Base-by-base conservation (phyloP, 2,797 vertebrate genomes). In the Alca torda region DNA sequence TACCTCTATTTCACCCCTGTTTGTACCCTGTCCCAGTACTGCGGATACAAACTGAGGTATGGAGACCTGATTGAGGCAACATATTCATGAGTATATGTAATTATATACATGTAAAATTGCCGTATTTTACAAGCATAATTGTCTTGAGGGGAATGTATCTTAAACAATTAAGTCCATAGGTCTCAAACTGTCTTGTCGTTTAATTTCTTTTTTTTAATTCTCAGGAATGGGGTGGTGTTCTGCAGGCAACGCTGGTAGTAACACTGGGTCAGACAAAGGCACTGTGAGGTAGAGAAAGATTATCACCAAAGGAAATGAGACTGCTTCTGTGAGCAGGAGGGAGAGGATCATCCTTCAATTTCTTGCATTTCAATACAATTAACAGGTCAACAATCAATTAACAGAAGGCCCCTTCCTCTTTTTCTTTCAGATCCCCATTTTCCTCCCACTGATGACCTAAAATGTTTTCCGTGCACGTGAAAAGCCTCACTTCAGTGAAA, bases 351-450 rank as follows among this genome's bases (percentile, higher is more conserved):
- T 82, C 56, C 73, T 86, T 82, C 80, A 70, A 57, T 84, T 87
- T 93, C 51, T 89, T 93, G 31, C 9, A 56, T 87, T 93, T 90
- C 81, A 50, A 16, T 73, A 57, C n/a, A 80, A 61, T 91, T 92
- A 88, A 50, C 60, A 64, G 30, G 39, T 68, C 70, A 91, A 60
- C 51, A 50, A 64, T 69, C 77, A 54, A 50, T 80, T 88, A 73
- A 74, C 11, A 63, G 48, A 16, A 93, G 10, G 8, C 81, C 53
- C 37, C 9, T 50, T 88, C 45, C 24, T 85, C 16, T 70, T 89
- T 77, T 75, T 41, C 57, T 73, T 80, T 85, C 69, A 76, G 61
- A 50, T 69, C 21, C n/a, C 31, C 6, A 17, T 54, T 86, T 87
- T 89, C 19, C 10, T 83, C 16, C 37, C 60, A 35, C 30, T 20